Percentiles rank a stretch among this genome's conserved stretches.
Conservation (phyloP, 2,888 invertebrate genomes). For the Callimorpha dominula region DNA sequence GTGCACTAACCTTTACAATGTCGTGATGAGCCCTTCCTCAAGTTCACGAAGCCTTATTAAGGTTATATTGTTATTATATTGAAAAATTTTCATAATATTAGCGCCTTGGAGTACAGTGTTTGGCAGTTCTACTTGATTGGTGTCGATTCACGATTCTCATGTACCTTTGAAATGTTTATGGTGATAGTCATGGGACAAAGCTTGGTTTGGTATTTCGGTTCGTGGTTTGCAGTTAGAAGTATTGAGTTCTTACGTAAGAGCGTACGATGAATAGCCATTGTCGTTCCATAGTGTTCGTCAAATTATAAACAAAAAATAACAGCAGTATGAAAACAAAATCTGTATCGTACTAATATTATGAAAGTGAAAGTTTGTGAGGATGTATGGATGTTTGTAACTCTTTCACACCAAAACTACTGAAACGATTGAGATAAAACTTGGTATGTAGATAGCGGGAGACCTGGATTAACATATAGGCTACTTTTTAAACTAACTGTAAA, state of each 20-base stretch:
- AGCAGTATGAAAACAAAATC: not conserved
- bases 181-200: slow-evolving; percentile 13
- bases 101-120: slow-evolving; percentile 33
- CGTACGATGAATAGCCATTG: not conserved
- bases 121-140: slow-evolving; percentile 53
- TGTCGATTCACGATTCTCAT: slow-evolving; percentile 49
- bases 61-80: slow-evolving; percentile 63
- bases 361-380: too few relatives aligned
- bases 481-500: too few relatives aligned
- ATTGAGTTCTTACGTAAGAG: not conserved
- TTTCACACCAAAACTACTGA: too few relatives aligned
- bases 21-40: slow-evolving; percentile 57
- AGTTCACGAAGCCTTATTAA: slow-evolving; percentile 67
- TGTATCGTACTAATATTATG: too few relatives aligned
- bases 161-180: slow-evolving; percentile 49
- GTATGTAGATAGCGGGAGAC: too few relatives aligned
- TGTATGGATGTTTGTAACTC: too few relatives aligned
- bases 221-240: not conserved
- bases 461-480: too few relatives aligned
- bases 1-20: slow-evolving; percentile 48
- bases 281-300: not conserved
- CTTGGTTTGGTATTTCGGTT: slow-evolving; percentile 7
- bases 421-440: too few relatives aligned
- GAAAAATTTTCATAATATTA: slow-evolving; percentile 63
- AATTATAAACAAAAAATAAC: not conserved